Evolutionary conservation across 1,140 invertebrate species (phyloP), one percentile per base, ranked within the genome.

Genomic region (Drosophila leontia): DNA sequence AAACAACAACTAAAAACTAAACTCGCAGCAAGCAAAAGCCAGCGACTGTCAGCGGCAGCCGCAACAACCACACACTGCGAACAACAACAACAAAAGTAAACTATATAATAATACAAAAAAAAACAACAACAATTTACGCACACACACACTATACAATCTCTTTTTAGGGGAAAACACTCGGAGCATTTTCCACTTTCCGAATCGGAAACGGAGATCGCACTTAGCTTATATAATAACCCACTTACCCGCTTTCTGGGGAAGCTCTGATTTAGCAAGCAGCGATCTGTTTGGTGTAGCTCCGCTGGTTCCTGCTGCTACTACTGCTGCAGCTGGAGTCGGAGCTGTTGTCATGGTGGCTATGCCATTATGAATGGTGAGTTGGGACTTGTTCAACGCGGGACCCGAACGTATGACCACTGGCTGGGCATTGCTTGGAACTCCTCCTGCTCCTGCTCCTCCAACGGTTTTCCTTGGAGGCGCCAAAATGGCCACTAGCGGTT

Each of bases 1-100:
- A 50, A 77, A 62, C 50, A 76, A 41, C 57, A 77, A 61, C 72
- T 70, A 68, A 70, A 69, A 70, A 68, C 62, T 68, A 70, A 70
- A 55, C 67, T 63, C 50, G 67, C 62, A 42, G 62, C 62, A 53
- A 62, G 48, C 60, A 39, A 55, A n/a, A 53, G 23, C 23, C 55
- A 69, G 48, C 64, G 45, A 50, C 53, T 32, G 48, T 3, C 48
- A 67, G 23, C 34, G 15, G 26, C 47, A 51, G 51, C 37, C 59
- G 51, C 51, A 75, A 51, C 51, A 60, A 50, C 45, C 75, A 32
- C 34, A 45, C 51, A 45, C 51, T 26, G 39, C 41, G 13, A 74
- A 17, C 32, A 70, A 50, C 35, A 62, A 55, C 37, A 26, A 19
- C 19, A 19, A 74, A 59, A 59, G 67, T 72, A 70, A 72, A 59